Conservation (phyloP, 2,113 vertebrate genomes). For the Lathamus discolor region DNA sequence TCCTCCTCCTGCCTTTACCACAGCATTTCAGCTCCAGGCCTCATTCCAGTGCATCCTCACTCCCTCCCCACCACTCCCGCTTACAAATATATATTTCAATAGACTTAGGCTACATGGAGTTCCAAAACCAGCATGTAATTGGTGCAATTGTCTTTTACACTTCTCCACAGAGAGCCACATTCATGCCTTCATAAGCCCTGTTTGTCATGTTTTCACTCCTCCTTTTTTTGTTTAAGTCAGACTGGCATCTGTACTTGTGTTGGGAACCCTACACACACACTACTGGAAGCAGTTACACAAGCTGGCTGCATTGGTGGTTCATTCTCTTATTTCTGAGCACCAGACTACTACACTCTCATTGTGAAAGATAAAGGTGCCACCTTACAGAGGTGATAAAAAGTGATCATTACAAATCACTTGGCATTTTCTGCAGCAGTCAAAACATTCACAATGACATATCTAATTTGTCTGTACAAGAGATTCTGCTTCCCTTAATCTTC, state of each 20-base stretch:
- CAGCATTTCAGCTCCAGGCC: constrained; percentile 54
- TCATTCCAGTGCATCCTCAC: constrained; percentile 42
- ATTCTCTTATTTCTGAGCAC: background rate
- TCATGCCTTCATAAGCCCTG: background rate
- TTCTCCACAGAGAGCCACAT: constrained; percentile 7
- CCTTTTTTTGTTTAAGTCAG: background rate
- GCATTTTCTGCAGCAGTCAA: constrained; percentile 11
- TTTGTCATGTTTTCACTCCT: background rate
- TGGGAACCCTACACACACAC: background rate
- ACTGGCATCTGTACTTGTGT: background rate
- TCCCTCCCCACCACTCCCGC: background rate
- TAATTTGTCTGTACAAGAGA: background rate
- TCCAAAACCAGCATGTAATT: constrained; percentile 51
- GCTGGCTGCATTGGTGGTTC: background rate
- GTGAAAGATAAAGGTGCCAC: background rate
- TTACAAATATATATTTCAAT: constrained; percentile 64
- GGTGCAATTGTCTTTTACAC: constrained; percentile 43
- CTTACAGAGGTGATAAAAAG: background rate
- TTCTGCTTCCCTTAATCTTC: background rate
- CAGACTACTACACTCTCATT: background rate
- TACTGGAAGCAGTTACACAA: background rate
- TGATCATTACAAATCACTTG: constrained; percentile 43
- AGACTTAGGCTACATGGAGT: constrained; percentile 25
- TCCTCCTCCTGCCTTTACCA: constrained; percentile 7
- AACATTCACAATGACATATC: background rate